A percentile compares a stretch with the other conserved stretches of the same genome.
Conservation (phyloP, 2,113 vertebrate genomes). For the Tetrax tetrax region DNA sequence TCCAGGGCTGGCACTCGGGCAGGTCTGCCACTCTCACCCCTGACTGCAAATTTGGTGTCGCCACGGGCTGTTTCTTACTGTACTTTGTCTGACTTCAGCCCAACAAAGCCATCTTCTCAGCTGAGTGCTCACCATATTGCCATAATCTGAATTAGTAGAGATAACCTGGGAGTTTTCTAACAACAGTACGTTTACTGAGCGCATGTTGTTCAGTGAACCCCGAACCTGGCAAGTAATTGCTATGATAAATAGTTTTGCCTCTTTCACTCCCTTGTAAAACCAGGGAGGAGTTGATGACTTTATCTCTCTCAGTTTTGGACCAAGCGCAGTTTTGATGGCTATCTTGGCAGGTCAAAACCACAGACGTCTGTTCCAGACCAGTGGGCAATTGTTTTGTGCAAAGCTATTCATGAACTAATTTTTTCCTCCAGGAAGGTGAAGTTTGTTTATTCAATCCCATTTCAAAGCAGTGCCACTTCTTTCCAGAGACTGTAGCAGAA, state of each 20-base stretch:
- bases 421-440: conserved; percentile 1
- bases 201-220: neutral
- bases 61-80: neutral
- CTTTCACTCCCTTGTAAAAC: neutral
- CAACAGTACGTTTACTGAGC: neutral
- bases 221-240: neutral
- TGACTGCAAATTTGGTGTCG: neutral
- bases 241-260: neutral
- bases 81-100: neutral
- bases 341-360: neutral
- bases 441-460: neutral
- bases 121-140: neutral
- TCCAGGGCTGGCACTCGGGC: neutral
- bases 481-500: neutral
- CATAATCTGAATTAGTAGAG: neutral
- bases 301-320: neutral
- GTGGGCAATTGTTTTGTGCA: neutral
- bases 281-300: neutral
- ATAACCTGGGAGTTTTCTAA: neutral
- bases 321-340: neutral
- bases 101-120: neutral
- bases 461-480: neutral
- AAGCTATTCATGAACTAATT: neutral
- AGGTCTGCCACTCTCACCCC: neutral
- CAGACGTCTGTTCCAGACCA: neutral